Percentiles rank a stretch among this genome's conserved stretches.
Conservation (phyloP, 2,888 invertebrate genomes). For the Margaritifera margaritifera region DNA sequence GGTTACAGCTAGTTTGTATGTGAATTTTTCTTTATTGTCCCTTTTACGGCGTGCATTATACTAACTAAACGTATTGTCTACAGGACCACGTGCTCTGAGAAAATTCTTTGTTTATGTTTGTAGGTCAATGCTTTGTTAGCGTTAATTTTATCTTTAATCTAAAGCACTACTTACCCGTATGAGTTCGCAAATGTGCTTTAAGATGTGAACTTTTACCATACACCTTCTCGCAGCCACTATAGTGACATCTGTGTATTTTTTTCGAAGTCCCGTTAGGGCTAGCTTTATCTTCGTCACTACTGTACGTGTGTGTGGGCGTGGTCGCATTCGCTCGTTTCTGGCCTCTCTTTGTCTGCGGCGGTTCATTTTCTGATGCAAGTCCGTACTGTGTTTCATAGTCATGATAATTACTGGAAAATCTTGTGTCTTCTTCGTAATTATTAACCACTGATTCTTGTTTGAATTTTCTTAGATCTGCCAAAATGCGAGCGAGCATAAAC, state of each 20-base stretch:
- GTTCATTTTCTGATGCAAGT: slow-evolving; percentile 10
- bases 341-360: slow-evolving; percentile 24
- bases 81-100: no score
- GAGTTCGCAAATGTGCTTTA: slow-evolving; percentile 80
- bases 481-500: slow-evolving; percentile 78
- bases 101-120: no score
- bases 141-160: background rate
- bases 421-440: slow-evolving; percentile 20
- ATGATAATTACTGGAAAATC: background rate
- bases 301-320: slow-evolving; percentile 50
- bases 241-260: slow-evolving; percentile 78
- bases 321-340: slow-evolving; percentile 37
- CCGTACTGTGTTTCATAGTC: slow-evolving; percentile 8
- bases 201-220: slow-evolving; percentile 81
- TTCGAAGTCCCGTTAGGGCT: slow-evolving; percentile 46
- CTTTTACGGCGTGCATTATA: no score
- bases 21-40: no score
- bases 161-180: slow-evolving; percentile 76
- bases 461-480: slow-evolving; percentile 78
- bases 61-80: no score
- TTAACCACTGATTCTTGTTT: slow-evolving; percentile 76
- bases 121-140: no score
- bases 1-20: no score
- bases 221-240: slow-evolving; percentile 78
- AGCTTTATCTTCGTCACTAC: slow-evolving; percentile 23